Conservation (phyloP, 2,888 invertebrate species). For the Perizoma flavofasciatum region DNA sequence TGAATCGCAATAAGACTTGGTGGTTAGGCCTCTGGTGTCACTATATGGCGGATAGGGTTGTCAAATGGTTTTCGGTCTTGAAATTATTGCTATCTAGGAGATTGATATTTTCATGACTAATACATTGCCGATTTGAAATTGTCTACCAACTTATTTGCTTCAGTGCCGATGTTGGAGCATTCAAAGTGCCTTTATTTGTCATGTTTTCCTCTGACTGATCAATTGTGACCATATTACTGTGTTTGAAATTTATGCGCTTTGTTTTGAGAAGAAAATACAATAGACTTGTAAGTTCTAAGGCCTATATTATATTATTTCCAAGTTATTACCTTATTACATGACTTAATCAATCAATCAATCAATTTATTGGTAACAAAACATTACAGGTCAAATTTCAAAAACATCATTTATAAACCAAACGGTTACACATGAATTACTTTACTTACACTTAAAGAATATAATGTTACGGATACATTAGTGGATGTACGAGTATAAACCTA, state of each 20-base stretch:
- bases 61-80: conserved; percentile 25
- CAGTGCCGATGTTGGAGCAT: neutral
- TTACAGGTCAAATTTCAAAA: no score
- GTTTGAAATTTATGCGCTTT: neutral
- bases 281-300: neutral
- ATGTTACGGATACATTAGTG: no score
- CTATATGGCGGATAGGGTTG: conserved; percentile 35
- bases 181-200: neutral
- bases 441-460: no score
- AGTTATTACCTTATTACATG: neutral
- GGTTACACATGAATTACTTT: no score
- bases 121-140: conserved; percentile 13
- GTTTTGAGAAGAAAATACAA: neutral
- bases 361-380: no score
- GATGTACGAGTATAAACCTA: no score
- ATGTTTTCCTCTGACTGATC: conserved; percentile 1
- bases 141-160: conserved; percentile 6
- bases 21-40: no score
- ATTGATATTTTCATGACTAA: conserved; percentile 29
- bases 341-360: no score
- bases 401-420: no score
- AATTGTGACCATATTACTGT: conserved; percentile 2
- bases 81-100: conserved; percentile 20
- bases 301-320: no score
- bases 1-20: no score